phyloP scores from a whole-genome alignment of 2,113 vertebrate species.

The Arizona elegans region DNA sequence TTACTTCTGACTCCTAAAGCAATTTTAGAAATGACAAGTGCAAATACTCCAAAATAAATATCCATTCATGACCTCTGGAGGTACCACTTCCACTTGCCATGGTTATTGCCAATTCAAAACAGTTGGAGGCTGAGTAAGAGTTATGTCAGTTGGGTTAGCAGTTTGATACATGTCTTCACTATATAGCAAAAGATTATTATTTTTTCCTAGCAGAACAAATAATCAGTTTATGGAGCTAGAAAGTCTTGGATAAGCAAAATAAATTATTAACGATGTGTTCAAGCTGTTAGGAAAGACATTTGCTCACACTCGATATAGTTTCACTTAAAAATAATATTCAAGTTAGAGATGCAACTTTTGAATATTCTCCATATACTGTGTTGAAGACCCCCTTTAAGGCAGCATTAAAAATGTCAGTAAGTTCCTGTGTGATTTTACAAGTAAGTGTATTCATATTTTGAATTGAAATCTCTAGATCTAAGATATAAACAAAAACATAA shows the following conservation, averaged over 20 bases:
- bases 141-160: slow-evolving; percentile 7
- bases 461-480: background rate
- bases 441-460: background rate
- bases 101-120: slow-evolving; percentile 14
- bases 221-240: background rate
- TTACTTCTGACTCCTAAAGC: slow-evolving; percentile 1
- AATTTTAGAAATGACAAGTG: slow-evolving; percentile 18
- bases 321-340: background rate
- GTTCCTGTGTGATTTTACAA: background rate
- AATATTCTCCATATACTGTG: background rate
- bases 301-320: background rate
- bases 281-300: background rate
- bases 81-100: background rate
- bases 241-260: slow-evolving; percentile 23
- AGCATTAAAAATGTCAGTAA: background rate
- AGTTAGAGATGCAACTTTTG: background rate
- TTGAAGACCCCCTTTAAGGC: background rate
- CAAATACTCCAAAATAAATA: slow-evolving; percentile 22
- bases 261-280: slow-evolving; percentile 3
- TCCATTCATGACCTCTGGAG: slow-evolving; percentile 8
- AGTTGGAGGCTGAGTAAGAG: slow-evolving; percentile 3
- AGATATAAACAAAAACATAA: background rate
- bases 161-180: background rate
- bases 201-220: slow-evolving; percentile 12
- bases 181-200: slow-evolving; percentile 20